phyloP scores from a whole-genome alignment of 2,113 vertebrate genomes.

The Arothron firmamentum region DNA sequence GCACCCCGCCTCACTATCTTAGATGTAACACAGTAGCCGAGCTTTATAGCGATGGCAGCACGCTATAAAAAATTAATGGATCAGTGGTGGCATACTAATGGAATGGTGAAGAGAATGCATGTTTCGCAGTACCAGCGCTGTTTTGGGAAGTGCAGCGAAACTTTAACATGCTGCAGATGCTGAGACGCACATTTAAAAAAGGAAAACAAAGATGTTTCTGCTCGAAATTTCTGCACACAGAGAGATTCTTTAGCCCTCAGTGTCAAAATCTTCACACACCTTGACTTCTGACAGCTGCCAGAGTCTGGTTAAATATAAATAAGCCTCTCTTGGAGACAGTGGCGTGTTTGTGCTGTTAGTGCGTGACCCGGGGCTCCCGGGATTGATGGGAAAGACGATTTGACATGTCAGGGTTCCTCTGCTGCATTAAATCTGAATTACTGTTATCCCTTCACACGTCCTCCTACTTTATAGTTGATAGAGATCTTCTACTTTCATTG shows the following conservation, averaged over 20 bases:
- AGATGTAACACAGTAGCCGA: constrained; percentile 61
- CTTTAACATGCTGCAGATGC: no score
- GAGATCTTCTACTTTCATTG: constrained; percentile 11
- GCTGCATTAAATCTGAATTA: constrained; percentile 17
- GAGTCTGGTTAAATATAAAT: background rate
- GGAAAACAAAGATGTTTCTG: background rate
- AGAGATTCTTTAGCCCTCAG: background rate
- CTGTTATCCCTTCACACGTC: constrained; percentile 9
- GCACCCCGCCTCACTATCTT: constrained; percentile 46
- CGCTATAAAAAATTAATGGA: constrained; percentile 66
- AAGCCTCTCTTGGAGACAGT: background rate
- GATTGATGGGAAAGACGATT: background rate
- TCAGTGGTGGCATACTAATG: constrained; percentile 65
- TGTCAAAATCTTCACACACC: background rate
- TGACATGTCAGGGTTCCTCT: constrained; percentile 10
- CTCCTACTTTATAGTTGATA: constrained; percentile 22
- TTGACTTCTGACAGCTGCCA: background rate
- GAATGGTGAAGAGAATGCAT: constrained; percentile 47
- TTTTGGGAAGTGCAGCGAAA: background rate
- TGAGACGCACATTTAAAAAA: no score
- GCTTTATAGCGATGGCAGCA: constrained; percentile 63
- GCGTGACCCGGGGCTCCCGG: constrained; percentile 5
- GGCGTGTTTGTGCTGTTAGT: constrained; percentile 8
- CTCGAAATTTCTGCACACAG: constrained; percentile 1
- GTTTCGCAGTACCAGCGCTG: constrained; percentile 28